Percentiles rank a stretch among this genome's conserved stretches.
These are phyloP conservation scores for Dinoponera quadriceps DNA, from an alignment of 1,140 invertebrate genomes.

Conservation along the genomic window DNA sequence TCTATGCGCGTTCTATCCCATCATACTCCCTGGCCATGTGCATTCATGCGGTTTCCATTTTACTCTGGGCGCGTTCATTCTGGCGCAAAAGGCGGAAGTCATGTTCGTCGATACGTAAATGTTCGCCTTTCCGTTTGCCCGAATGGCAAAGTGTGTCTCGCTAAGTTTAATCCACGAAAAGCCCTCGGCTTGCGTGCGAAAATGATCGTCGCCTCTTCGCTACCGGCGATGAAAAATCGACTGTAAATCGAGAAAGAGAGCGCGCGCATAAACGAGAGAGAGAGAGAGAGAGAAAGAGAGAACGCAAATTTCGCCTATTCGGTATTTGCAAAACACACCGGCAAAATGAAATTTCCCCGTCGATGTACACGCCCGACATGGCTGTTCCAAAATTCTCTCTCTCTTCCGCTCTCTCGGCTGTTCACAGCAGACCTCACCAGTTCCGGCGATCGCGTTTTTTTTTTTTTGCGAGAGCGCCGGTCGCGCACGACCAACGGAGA, in stretches of 20 bases:
- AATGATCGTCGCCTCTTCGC: neutral
- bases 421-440: neutral
- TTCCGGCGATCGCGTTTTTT: conserved; percentile 11
- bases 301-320: conserved; percentile 1
- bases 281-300: too few relatives aligned
- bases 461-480: conserved; percentile 37
- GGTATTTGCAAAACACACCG: neutral
- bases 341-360: conserved; percentile 3
- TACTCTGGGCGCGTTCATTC: conserved; percentile 11
- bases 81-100: conserved; percentile 23
- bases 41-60: conserved; percentile 51
- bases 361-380: neutral
- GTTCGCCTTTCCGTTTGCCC: conserved; percentile 13
- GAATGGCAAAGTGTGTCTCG: neutral
- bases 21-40: conserved; percentile 13
- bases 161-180: conserved; percentile 1
- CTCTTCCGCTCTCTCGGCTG: neutral
- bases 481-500: conserved; percentile 14
- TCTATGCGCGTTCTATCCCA: conserved; percentile 2
- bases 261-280: too few relatives aligned
- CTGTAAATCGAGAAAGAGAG: neutral
- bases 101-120: conserved; percentile 27
- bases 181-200: neutral
- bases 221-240: neutral
- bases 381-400: neutral